Evolutionary conservation across 2,888 invertebrate genomes (phyloP), one percentile per base, ranked within the genome.

Genomic region (Synanthedon formicaeformis): DNA sequence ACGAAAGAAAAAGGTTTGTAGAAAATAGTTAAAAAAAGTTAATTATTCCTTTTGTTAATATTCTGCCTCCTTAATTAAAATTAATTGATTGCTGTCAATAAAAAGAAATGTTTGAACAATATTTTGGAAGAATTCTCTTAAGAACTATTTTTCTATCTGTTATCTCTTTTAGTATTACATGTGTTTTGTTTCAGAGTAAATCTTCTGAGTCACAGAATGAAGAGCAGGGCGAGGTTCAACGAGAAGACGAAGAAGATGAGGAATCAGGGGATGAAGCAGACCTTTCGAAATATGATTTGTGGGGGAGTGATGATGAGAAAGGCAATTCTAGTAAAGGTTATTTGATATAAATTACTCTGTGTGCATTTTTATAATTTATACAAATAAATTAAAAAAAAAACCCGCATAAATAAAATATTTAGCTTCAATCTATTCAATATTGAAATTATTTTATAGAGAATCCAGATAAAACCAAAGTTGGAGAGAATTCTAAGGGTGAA

Each of bases 271-370:
- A 91, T 53, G 87, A 88, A 52, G 93, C 89, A 11, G 94, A 94
- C 74, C 84, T 94, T 51, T 92, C 93, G 23, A 94, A 94, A 72
- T 95, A 94, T 73, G 93, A 94, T 70, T 81, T 94, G 49, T 93
- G 93, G 91, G 93, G 92, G 56, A 90, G 89, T 59, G 92, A 91
- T 56, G 90, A 89, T 50, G 90, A 89, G 55, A 77, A 87, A 58
- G 75, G 73, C 51, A 72, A 72, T 56, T 64, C 79, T 23, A 73
- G 77, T 2, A 81, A 81, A 69, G 56, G 67, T 57, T 81, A 80
- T 78, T 57, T 60, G 60, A 57, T 45, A n/a, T 13, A 14, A 45
- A 45, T 45, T n/a, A 34, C 34, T 34, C 6, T 34, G 34, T 10
- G 34, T 34, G 34, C 34, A 34, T 34, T 34, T 34, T 16, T 1